Evolutionary conservation across 2,797 vertebrate genomes (phyloP).

Genomic region (Anguilla anguilla): DNA sequence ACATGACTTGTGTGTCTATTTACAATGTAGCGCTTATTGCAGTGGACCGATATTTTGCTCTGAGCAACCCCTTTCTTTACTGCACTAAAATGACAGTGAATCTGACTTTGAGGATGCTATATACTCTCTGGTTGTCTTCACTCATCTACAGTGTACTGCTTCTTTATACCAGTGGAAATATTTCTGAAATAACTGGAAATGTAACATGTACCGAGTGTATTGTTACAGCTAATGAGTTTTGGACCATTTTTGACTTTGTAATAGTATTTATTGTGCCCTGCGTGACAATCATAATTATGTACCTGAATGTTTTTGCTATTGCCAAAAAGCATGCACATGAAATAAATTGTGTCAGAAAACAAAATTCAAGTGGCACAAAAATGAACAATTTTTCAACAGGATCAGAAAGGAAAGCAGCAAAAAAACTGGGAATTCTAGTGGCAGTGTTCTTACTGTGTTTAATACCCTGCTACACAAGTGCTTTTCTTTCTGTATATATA

Average conservation of each 20-base stretch:
- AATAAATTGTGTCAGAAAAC: neutral
- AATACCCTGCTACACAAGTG: conserved; percentile 43
- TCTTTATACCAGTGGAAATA: conserved; percentile 1
- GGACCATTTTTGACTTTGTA: conserved; percentile 13
- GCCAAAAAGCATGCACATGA: neutral
- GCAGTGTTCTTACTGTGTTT: conserved; percentile 45
- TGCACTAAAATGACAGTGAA: conserved; percentile 1
- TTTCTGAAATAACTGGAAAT: conserved; percentile 15
- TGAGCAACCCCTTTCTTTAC: conserved; percentile 31
- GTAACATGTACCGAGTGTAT: neutral
- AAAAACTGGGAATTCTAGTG: conserved; percentile 43
- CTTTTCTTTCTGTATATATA: conserved; percentile 13
- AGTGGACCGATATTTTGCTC: conserved; percentile 27
- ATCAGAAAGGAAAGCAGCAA: conserved; percentile 51
- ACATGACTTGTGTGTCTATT: conserved; percentile 22
- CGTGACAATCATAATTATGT: conserved; percentile 10
- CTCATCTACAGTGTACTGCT: neutral
- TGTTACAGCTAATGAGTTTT: neutral
- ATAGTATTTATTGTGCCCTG: conserved; percentile 25
- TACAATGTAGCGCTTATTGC: conserved; percentile 33
- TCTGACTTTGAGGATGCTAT: neutral
- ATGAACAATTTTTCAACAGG: conserved; percentile 38
- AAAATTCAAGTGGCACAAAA: conserved; percentile 1
- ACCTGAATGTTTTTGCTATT: conserved; percentile 15
- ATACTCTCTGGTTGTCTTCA: conserved; percentile 10